A percentile compares a stretch with the other conserved stretches of the same genome.
These are phyloP conservation scores for Arrhopalites spinosus DNA, from an alignment of 2,888 invertebrate species.

Conservation along the genomic window DNA sequence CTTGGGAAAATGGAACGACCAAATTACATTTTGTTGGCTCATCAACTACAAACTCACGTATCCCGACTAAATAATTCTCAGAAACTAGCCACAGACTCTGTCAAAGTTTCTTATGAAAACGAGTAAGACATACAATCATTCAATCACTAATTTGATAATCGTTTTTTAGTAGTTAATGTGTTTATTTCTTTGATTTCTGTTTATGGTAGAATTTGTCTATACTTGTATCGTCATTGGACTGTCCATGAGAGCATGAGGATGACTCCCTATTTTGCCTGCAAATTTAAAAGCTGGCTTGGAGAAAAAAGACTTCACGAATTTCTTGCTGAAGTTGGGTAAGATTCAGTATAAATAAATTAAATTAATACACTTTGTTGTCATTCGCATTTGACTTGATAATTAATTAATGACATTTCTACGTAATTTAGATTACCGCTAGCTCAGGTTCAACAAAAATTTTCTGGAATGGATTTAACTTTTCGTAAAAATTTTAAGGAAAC, in stretches of 20 bases:
- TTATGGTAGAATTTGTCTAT: constrained; percentile 70
- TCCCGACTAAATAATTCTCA: constrained; percentile 66
- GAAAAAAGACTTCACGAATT: constrained; percentile 80
- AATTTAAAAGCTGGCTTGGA: constrained; percentile 86
- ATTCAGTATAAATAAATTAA: no score
- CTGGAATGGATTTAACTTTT: constrained; percentile 84
- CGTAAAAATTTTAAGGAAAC: constrained; percentile 75
- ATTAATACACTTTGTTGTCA: no score
- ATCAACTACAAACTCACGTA: constrained; percentile 73
- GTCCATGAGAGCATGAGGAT: constrained; percentile 82
- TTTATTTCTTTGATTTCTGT: constrained; percentile 39
- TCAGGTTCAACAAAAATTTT: constrained; percentile 83
- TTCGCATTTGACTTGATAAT: no score
- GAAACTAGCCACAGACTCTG: constrained; percentile 62
- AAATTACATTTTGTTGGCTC: constrained; percentile 65
- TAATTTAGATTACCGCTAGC: constrained; percentile 78
- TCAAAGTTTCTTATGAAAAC: constrained; percentile 74
- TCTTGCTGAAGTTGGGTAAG: constrained; percentile 88
- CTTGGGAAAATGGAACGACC: constrained; percentile 74
- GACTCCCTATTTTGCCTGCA: constrained; percentile 78
- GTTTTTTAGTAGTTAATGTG: not conserved
- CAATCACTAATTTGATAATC: no score
- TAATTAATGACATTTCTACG: no score
- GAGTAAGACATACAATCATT: no score
- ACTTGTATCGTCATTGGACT: constrained; percentile 90